A percentile compares a stretch with the other conserved stretches of the same genome.
These are phyloP conservation scores for Aromia moschata DNA, from an alignment of 2,888 invertebrate genomes.

Conservation along the genomic window DNA sequence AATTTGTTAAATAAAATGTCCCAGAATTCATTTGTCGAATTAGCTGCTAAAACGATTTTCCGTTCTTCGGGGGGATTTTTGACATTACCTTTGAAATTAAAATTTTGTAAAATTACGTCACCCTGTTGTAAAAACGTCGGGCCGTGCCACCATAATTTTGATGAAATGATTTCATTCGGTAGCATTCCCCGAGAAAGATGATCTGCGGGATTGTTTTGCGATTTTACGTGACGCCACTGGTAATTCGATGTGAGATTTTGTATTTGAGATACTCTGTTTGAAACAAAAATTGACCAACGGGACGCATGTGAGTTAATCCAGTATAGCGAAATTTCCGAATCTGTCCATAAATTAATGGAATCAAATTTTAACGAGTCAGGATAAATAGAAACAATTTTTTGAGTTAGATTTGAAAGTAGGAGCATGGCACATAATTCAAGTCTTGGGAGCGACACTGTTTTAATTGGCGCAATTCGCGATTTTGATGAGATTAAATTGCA, in stretches of 20 bases:
- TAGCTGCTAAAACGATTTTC: background rate
- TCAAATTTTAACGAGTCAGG: background rate
- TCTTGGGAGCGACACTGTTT: constrained; percentile 25
- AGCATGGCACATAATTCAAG: constrained; percentile 36
- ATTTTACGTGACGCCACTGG: constrained; percentile 34
- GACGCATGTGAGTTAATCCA: constrained; percentile 30
- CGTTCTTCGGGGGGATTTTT: background rate
- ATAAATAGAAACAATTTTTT: background rate
- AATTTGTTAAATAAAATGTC: constrained; percentile 13
- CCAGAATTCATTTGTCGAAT: constrained; percentile 4
- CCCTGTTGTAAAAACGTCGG: constrained; percentile 18
- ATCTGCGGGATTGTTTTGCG: constrained; percentile 38
- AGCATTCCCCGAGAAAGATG: constrained; percentile 30
- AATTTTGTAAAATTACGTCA: background rate
- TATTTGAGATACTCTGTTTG: constrained; percentile 31
- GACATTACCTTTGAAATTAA: background rate
- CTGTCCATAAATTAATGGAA: constrained; percentile 28
- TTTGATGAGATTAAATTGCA: constrained; percentile 30
- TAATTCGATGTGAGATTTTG: constrained; percentile 15
- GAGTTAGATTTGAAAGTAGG: constrained; percentile 27
- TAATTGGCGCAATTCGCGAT: constrained; percentile 32
- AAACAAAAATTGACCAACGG: constrained; percentile 34
- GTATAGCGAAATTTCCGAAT: constrained; percentile 30
- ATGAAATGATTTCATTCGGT: constrained; percentile 15
- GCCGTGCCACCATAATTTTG: constrained; percentile 34